Evolutionary conservation across 2,888 invertebrate species (phyloP), one percentile per base, ranked within the genome.

Genomic region (Cistogaster globosa): DNA sequence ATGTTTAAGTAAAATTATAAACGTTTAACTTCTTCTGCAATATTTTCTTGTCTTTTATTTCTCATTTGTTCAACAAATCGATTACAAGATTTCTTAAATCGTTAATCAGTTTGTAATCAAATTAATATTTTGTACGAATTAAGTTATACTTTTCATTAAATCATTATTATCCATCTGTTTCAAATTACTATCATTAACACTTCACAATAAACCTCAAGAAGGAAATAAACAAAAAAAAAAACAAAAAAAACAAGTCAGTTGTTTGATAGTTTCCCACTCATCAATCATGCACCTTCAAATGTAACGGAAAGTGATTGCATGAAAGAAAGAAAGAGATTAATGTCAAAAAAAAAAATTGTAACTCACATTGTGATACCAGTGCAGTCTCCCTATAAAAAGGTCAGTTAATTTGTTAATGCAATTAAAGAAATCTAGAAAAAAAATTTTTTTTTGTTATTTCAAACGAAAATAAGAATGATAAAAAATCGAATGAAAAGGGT

Each of bases 161-260:
- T 53, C 22, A 57, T 16, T 26, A 68, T 77, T 60, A 60, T 42
- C 18, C 53, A 18, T 45, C 16, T 16, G 18, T 53, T 69, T 77
- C 60, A 60, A 77, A 68, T 53, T 60, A 42, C 53, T 69, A 42
- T 38, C 22, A 72, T 79, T 79, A 79, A 65, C 72, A 72, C 57
- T 67, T 79, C 14, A 18, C 9, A 42, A 9, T 42, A 22, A 36
- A 51, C n/a, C 14, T 11, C n/a, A 71, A 62, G 32, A 32, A 32
- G 32, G 32, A 32, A 32, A 32, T 32, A 32, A 32, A 32, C 32
- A 32, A 32, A 32, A 32, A 32, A 3, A 32, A 32, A 26, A 26
- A 26, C 26, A 26, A 2, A 3, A 14, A 20, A 58, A 69, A n/a
- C n/a, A n/a, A n/a, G n/a, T n/a, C 58, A 18, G 9, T 60, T 63